Conservation (phyloP, 2,888 invertebrate species). For the Tachina lurida region DNA sequence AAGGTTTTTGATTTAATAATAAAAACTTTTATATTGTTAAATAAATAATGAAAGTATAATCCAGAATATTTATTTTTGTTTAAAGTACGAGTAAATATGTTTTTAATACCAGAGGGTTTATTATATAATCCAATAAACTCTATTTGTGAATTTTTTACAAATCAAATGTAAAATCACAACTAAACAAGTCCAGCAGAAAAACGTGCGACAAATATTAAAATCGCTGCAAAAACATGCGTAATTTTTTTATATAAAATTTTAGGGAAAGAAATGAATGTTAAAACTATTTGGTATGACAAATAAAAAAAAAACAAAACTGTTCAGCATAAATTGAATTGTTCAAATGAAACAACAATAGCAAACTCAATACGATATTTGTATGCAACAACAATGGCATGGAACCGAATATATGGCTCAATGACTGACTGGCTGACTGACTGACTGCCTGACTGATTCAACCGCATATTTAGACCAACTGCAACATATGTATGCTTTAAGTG, state of each 20-base stretch:
- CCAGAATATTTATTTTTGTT: too few species aligned
- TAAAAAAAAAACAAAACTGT: constrained; percentile 3
- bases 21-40: not conserved
- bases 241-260: not conserved
- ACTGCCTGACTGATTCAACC: constrained; percentile 32
- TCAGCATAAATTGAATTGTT: constrained; percentile 37
- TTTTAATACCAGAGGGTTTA: constrained; percentile 15
- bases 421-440: constrained; percentile 51
- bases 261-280: not conserved
- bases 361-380: constrained; percentile 25
- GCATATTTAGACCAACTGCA: constrained; percentile 43
- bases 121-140: not conserved
- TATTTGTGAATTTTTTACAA: constrained; percentile 1
- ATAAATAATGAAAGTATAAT: too few species aligned
- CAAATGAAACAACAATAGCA: constrained; percentile 29
- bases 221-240: constrained; percentile 17
- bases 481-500: constrained; percentile 16
- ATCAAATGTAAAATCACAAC: constrained; percentile 54
- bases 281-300: not conserved
- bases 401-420: constrained; percentile 31
- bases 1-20: not conserved
- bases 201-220: constrained; percentile 61
- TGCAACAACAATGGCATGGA: constrained; percentile 28
- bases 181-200: constrained; percentile 49
- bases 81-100: not conserved